A percentile compares a stretch with the other conserved stretches of the same genome.
These are phyloP conservation scores for Trialeurodes vaporariorum DNA, from an alignment of 1,140 invertebrate genomes.

Conservation along the genomic window DNA sequence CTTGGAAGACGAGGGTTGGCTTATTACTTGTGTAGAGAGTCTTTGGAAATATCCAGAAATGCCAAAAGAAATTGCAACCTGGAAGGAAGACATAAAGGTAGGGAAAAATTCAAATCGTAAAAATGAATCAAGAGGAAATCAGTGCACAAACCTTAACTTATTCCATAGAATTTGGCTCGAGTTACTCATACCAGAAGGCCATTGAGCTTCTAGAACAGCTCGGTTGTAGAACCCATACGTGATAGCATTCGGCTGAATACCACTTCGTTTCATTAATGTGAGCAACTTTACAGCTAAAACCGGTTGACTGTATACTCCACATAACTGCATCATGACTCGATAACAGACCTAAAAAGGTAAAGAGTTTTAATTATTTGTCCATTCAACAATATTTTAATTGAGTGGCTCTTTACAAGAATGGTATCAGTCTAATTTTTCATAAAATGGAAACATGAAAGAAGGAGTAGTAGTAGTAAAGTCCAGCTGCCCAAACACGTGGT, in stretches of 20 bases:
- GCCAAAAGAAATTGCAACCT: no score
- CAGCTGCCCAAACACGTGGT: no score
- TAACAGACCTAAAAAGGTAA: conserved; percentile 71
- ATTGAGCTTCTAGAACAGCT: conserved; percentile 84
- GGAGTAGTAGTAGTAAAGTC: no score
- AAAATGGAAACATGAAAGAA: background rate
- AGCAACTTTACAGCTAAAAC: conserved; percentile 88
- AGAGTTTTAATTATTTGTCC: conserved; percentile 4
- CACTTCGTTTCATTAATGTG: conserved; percentile 89
- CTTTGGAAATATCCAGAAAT: no score
- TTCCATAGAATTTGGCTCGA: conserved; percentile 80
- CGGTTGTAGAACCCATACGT: conserved; percentile 86
- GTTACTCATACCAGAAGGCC: conserved; percentile 78
- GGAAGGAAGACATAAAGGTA: no score
- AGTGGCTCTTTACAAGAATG: background rate
- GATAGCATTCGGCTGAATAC: conserved; percentile 91
- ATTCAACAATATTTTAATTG: background rate
- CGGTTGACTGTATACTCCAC: conserved; percentile 86
- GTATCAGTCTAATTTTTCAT: background rate
- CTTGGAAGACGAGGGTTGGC: no score
- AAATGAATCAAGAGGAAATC: no score
- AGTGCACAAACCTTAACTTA: conserved; percentile 48
- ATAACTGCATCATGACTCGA: conserved; percentile 95
- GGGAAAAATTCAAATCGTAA: no score
- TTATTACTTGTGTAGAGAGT: no score